Evolutionary conservation across 1,140 invertebrate species (phyloP), one percentile per base, ranked within the genome.

Genomic region (Achroia grisella): DNA sequence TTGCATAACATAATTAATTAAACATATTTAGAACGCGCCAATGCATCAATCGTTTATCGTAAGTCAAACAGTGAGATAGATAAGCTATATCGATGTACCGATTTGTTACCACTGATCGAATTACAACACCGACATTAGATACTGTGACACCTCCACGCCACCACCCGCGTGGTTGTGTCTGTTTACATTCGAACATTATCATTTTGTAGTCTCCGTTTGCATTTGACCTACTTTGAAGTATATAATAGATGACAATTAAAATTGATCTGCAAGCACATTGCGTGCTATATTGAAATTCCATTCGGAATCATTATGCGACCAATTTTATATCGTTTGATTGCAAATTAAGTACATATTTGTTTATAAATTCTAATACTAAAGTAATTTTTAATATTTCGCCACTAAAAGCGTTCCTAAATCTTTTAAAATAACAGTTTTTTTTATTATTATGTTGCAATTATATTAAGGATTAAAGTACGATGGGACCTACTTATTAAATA

Each of bases 1-100:
- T 32, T 41, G 13, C 44, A 15, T 39, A 30, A 45, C 11, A 14
- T 36, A 8, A 5, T 43, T 61, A 60, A 64, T 68, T 64, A 71
- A 77, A 83, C 60, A 73, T 71, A 71, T 66, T 58, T 59, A 69
- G 62, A 62, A 67, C 75, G 70, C 70, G 64, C 56, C 46, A 52
- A 70, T 69, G 60, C 52, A 60, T 64, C 52, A 62, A 67, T 73
- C 49, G 54, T 63, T 70, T 76, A 77, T 84, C 71, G 60, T 68
- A 64, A 79, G 51, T 71, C 70, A 71, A 71, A 74, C 56, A 74
- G 48, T 52, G 48, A 53, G 46, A 39, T 58, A 57, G 62, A 69
- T 69, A 71, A 71, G 52, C 41, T 52, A 66, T 78, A 77, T 72
- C 66, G 69, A 75, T 66, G 65, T 78, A 77, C 71, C 66, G 69